Evolutionary conservation across 2,797 vertebrate species (phyloP).

Genomic region (Rhinatrema bivittatum): DNA sequence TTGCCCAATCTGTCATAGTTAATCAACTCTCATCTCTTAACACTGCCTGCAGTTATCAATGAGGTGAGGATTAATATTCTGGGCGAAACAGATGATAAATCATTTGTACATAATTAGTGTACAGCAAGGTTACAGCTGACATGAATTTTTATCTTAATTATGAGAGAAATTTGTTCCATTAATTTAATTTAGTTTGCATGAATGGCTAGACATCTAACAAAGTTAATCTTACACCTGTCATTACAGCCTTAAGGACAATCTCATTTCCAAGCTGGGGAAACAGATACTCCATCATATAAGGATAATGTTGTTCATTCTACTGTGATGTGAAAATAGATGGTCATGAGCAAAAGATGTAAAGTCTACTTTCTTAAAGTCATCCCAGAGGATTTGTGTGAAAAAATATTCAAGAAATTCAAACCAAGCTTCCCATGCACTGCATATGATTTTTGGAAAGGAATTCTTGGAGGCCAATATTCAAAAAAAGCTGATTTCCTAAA

Average conservation of each 20-base stretch:
- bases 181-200: slow-evolving; percentile 95
- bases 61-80: slow-evolving; percentile 84
- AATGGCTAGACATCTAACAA: slow-evolving; percentile 85
- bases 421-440: slow-evolving; percentile 2
- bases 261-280: slow-evolving; percentile 45
- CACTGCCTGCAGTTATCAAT: slow-evolving; percentile 78
- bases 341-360: slow-evolving; percentile 41
- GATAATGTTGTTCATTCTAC: slow-evolving; percentile 56
- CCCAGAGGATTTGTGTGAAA: slow-evolving; percentile 38
- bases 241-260: slow-evolving; percentile 61
- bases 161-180: slow-evolving; percentile 93
- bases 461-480: slow-evolving; percentile 16
- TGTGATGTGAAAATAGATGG: slow-evolving; percentile 60
- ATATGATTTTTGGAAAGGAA: slow-evolving; percentile 25
- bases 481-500: too few species aligned
- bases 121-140: slow-evolving; percentile 89
- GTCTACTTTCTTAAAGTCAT: slow-evolving; percentile 36
- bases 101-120: slow-evolving; percentile 92
- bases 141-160: slow-evolving; percentile 96
- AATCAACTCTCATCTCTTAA: slow-evolving; percentile 94
- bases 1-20: slow-evolving; percentile 89
- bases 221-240: slow-evolving; percentile 99
- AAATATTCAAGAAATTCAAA: slow-evolving; percentile 26
- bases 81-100: slow-evolving; percentile 84
- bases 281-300: slow-evolving; percentile 35